Base-by-base conservation (phyloP, 2,888 invertebrate species). In the Drosophila algonquin region DNA sequence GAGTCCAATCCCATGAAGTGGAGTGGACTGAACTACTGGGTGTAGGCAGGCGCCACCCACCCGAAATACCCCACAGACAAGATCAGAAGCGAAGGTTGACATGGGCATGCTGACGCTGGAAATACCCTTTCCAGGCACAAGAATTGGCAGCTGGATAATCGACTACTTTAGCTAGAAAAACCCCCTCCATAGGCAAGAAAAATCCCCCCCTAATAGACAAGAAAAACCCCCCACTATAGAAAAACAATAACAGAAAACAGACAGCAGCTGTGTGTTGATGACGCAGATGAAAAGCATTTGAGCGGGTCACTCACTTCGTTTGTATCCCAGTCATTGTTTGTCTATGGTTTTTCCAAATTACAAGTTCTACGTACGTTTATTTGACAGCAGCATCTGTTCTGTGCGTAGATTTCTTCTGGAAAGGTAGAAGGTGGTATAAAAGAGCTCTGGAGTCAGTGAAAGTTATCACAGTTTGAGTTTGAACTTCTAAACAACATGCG, bases 1-100 rank as follows among this genome's bases (percentile, higher is more conserved):
- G 27, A 40, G 14, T 45, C 27, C 44, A 40, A 7, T 51, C 58
- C 21, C 12, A 1, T 12, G 35, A 14, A 27, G 30, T 21, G 55
- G 30, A 32, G 6, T 21, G 21, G 30, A 45, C 10, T 60, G n/a
- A n/a, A 53, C 18, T 63, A 48, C 48, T 63, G 48, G 54, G 16
- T 10, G 44, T 53, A 44, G 24, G 57, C 48, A 27, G 18, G 63
- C 58, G 73, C 73, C 24, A 24, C 24, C 68, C 73, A 74, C 73
- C 68, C 73, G 55, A 65, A 62, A 48, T 35, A 12, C 35, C 4
- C 4, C 2, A 18, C 44, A 21, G n/a, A 2, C 51, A 30, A n/a
- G 32, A 27, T 27, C 7, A 1, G 9, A 44, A 14, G 5, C 12
- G 35, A 35, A 12, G 35, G 35, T 5, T 35, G 35, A 2, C 40